Evolutionary conservation across 2,797 vertebrate species (phyloP), one percentile per base, ranked within the genome.

Genomic region (Smutsia temminckii): DNA sequence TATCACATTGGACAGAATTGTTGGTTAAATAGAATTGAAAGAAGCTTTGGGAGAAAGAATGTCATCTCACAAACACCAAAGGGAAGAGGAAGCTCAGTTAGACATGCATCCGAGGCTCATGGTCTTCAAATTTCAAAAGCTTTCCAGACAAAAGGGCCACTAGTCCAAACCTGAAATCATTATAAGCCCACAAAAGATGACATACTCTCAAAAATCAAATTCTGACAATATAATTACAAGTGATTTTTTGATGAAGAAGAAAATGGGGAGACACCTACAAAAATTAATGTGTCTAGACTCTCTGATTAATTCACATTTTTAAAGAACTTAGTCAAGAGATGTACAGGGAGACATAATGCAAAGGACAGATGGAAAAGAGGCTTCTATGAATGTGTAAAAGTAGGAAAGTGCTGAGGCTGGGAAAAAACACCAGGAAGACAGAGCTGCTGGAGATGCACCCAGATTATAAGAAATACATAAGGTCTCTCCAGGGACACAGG

Each of bases 281-380:
- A 95, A 96, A 95, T 97, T 93, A 71, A 80, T 95, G 87, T 18
- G 59, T 40, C 96, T 93, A 89, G 95, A 89, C 89, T 96, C 71
- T 61, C 80, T 42, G 64, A 91, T 85, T 69, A 94, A 95, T 78
- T 80, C 57, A 34, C 34, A 69, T 74, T 83, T 77, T 81, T 51
- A 81, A 85, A 85, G 27, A 74, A 68, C 5, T 21, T 0, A 0
- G 11, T 46, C 2, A 23, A 32, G 29, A 85, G 75, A 42, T 8
- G 4, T 21, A 69, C 92, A 49, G 46, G 34, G n/a, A 53, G 10
- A 17, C 8, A 2, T 3, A 63, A 81, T 13, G 29, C 27, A 32
- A 57, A 80, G 49, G 27, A 51, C 40, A 23, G 16, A 7, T 27
- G 53, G 17, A 14, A 18, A 18, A 55, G 49, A 2, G 37, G 29